These are phyloP conservation scores for Macaca nemestrina DNA, from an alignment of 2,113 vertebrate genomes.

Conservation along the genomic window DNA sequence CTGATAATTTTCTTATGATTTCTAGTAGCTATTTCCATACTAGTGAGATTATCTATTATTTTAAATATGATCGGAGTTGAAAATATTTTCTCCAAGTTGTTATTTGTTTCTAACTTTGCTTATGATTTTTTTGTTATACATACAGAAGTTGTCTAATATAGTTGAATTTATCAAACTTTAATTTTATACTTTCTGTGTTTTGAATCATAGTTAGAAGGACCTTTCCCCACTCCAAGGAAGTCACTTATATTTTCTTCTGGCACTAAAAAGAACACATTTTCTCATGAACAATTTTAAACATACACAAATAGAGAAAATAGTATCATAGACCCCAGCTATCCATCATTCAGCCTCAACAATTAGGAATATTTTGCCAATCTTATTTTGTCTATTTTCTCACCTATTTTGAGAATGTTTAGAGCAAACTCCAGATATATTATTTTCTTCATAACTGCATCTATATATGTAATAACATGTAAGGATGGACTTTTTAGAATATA, in stretches of 20 bases:
- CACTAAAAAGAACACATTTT: not conserved
- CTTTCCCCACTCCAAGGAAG: not conserved
- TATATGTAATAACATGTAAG: not conserved
- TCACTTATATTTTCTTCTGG: not conserved
- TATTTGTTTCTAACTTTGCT: not conserved
- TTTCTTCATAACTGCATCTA: not conserved
- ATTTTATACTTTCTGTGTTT: not conserved
- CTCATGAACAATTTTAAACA: not conserved
- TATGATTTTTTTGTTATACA: not conserved
- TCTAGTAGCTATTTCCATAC: not conserved
- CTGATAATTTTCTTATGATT: slow-evolving; percentile 19
- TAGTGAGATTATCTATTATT: not conserved
- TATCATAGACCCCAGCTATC: not conserved
- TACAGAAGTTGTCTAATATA: not conserved
- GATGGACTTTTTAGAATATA: not conserved
- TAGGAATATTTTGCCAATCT: not conserved
- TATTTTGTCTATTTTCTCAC: not conserved
- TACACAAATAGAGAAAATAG: not conserved
- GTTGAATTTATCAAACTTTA: not conserved
- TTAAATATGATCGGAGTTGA: not conserved
- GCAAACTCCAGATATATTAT: not conserved
- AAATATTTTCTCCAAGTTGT: not conserved
- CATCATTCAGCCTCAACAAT: not conserved
- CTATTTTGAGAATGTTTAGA: not conserved
- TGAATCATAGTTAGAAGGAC: not conserved